A percentile compares a stretch with the other conserved stretches of the same genome.
These are phyloP conservation scores for Microdon myrmicae DNA, from an alignment of 2,888 invertebrate genomes.

Conservation along the genomic window DNA sequence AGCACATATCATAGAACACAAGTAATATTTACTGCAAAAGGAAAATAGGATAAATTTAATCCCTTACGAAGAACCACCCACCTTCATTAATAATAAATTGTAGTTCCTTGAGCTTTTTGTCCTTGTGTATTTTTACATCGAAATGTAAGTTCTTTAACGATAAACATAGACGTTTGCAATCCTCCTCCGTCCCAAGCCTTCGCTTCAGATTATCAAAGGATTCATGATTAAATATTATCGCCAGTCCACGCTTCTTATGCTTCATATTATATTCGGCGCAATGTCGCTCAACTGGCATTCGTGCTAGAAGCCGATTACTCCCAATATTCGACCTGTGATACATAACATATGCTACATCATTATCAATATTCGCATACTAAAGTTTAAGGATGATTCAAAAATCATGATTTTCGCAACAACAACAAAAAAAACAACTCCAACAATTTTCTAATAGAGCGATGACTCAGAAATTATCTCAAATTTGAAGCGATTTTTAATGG, in stretches of 20 bases:
- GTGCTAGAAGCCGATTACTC: too few relatives aligned
- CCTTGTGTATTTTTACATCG: constrained; percentile 77
- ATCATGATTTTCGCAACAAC: too few relatives aligned
- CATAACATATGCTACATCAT: too few relatives aligned
- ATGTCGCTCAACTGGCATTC: constrained; percentile 75
- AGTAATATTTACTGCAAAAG: too few relatives aligned
- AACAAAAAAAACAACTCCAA: too few relatives aligned
- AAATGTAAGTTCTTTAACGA: constrained; percentile 77
- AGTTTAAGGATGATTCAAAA: too few relatives aligned
- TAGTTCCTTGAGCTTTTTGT: constrained; percentile 77
- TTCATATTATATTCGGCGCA: constrained; percentile 87
- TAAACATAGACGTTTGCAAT: constrained; percentile 79
- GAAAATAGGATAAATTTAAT: too few relatives aligned
- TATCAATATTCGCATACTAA: too few relatives aligned
- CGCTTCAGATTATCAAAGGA: constrained; percentile 79
- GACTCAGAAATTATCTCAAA: constrained; percentile 10
- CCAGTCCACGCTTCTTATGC: constrained; percentile 82
- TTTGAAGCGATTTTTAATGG: constrained; percentile 2
- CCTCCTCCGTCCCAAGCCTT: constrained; percentile 86
- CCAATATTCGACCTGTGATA: too few relatives aligned
- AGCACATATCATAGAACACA: too few relatives aligned
- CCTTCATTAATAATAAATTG: too few relatives aligned
- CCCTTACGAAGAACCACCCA: too few relatives aligned
- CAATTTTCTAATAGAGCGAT: constrained; percentile 2
- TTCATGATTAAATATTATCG: constrained; percentile 91